Base-by-base conservation (phyloP, 2,888 invertebrate species). In the Drosophila macrothrix region DNA sequence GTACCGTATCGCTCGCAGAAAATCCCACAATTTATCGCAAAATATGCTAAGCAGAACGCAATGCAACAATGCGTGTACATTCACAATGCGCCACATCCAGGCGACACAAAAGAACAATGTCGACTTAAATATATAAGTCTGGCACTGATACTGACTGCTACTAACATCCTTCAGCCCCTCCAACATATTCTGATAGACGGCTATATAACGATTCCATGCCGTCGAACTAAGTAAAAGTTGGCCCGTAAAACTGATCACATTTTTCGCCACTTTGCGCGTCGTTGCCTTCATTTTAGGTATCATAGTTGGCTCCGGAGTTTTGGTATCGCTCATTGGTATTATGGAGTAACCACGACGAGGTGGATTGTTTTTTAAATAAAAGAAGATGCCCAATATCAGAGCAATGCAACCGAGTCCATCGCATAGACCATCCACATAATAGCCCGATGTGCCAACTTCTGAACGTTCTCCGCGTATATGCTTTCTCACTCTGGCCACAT, bases 151-250 rank as follows among this genome's bases (percentile, higher is more conserved):
- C 74, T 95, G 94, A 35, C 94, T 94, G 22, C 94, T 94, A n/a
- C 94, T 94, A 0, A 94, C 94, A 78, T 94, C 93, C 66, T 94
- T 94, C 35, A 95, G 94, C 89, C 97, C 97, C 39, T 97, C 97
- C 39, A 97, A 91, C 87, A 97, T 93, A 82, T 96, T 95, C 84
- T 97, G 97, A 90, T 97, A 97, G 7, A 96, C 93, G 56, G 96
- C 96, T 82, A 97, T 97, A 86, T 97, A 97, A 35, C 97, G 95
- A 93, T 97, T 97, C 97, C 97, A 97, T 12, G 96, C 96, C 63
- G 96, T 94, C 0, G 97, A 97, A 67, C 96, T 96, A 0, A 97
- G 92, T 58, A 96, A 90, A 91, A 97, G 94, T 91, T 96, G 97
- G 0, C 96, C 95, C 6, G 95, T 94, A 83, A 96, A 95, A 80